These are phyloP conservation scores for Thripadectes ignobilis DNA, from an alignment of 2,797 vertebrate genomes.

Conservation along the genomic window DNA sequence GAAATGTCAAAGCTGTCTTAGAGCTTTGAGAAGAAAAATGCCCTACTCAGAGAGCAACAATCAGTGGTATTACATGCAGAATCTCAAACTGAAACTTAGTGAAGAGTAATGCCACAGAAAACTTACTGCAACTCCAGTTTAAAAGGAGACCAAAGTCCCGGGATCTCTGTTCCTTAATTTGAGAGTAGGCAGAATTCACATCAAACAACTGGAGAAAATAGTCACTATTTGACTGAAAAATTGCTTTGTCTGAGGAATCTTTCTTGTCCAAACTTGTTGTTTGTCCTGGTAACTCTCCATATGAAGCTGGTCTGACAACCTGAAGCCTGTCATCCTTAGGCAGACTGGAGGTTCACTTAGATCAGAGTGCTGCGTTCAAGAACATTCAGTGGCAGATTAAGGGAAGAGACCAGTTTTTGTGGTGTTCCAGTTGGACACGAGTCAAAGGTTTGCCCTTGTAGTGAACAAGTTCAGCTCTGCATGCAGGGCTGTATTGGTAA, in stretches of 20 bases:
- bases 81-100: not conserved
- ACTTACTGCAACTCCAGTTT: not conserved
- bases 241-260: not conserved
- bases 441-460: not conserved
- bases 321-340: not conserved
- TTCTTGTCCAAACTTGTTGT: not conserved
- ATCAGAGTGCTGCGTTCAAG: not conserved
- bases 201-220: not conserved
- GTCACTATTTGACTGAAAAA: not conserved
- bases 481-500: not conserved
- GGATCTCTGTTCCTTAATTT: not conserved
- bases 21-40: not conserved
- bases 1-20: not conserved
- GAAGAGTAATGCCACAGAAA: not conserved
- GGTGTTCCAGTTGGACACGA: not conserved
- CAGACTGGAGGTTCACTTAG: not conserved
- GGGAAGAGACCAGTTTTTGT: not conserved
- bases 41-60: not conserved
- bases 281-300: not conserved
- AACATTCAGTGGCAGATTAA: not conserved
- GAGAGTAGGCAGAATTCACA: not conserved
- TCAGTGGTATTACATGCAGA: not conserved
- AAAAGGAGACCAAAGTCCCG: not conserved
- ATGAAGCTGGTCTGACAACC: not conserved
- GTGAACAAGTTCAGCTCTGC: not conserved